Evolutionary conservation across 1,140 invertebrate species (phyloP).

Genomic region (Cydia amplana): DNA sequence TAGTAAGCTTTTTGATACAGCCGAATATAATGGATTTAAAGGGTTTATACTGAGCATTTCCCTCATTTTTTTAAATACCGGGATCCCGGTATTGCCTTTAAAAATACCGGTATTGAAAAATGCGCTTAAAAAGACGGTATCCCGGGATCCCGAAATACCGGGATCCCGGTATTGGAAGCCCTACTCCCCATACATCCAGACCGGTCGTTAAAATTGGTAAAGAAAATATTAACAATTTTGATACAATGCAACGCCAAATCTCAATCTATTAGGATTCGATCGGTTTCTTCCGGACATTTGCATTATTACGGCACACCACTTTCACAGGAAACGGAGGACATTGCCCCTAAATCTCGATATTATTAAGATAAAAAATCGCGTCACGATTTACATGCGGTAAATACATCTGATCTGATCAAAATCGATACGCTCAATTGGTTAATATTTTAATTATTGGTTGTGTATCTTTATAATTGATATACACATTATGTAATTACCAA

Average conservation of each 20-base stretch:
- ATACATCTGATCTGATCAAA: not conserved
- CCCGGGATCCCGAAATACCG: too few relatives aligned
- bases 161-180: too few relatives aligned
- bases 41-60: too few relatives aligned
- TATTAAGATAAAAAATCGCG: slow-evolving; percentile 8
- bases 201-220: too few relatives aligned
- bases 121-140: too few relatives aligned
- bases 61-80: too few relatives aligned
- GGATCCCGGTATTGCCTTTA: too few relatives aligned
- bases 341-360: slow-evolving; percentile 9
- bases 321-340: slow-evolving; percentile 21
- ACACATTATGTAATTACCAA: not conserved
- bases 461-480: not conserved
- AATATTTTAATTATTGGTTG: not conserved
- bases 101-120: too few relatives aligned
- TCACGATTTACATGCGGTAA: slow-evolving; percentile 12
- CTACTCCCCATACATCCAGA: too few relatives aligned
- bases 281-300: not conserved
- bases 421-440: not conserved
- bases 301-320: slow-evolving; percentile 20
- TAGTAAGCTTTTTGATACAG: too few relatives aligned
- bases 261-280: not conserved
- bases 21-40: too few relatives aligned
- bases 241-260: not conserved
- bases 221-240: too few relatives aligned